Percentiles rank a stretch among this genome's conserved stretches.
These are phyloP conservation scores for Poecilobothrus nobilitatus DNA, from an alignment of 2,888 invertebrate species.

Conservation along the genomic window DNA sequence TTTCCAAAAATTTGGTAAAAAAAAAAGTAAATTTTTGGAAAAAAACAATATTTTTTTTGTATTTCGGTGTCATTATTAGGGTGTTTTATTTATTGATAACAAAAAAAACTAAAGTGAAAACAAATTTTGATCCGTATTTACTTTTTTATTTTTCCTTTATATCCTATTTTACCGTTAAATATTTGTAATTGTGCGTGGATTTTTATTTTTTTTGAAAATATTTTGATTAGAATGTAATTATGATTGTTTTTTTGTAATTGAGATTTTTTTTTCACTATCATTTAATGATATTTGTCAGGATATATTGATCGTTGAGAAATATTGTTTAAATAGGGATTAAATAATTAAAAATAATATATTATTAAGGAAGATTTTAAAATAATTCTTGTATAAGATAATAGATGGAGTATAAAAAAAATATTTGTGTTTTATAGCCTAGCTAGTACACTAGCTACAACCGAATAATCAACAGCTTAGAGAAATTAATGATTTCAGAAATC, in stretches of 20 bases:
- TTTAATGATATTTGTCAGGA: no score
- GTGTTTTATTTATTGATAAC: background rate
- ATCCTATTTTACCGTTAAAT: background rate
- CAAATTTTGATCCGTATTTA: background rate
- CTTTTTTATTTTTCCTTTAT: background rate
- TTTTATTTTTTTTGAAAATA: background rate
- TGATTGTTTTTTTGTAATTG: background rate
- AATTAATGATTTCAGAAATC: no score
- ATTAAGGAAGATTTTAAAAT: no score
- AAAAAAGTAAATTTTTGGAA: no score
- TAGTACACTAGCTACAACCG: no score
- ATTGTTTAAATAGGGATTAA: no score
- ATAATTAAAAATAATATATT: no score
- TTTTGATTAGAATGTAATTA: background rate
- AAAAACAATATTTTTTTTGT: background rate
- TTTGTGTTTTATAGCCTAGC: no score
- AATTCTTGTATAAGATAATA: no score
- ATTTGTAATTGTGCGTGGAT: background rate
- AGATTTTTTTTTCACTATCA: background rate
- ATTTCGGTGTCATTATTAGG: background rate
- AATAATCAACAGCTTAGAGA: no score
- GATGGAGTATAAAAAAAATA: no score
- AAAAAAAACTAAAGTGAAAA: background rate
- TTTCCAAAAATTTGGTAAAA: background rate
- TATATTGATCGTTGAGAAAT: no score